Conservation (phyloP, 2,888 invertebrate genomes). For the Ichneumon xanthorius region DNA sequence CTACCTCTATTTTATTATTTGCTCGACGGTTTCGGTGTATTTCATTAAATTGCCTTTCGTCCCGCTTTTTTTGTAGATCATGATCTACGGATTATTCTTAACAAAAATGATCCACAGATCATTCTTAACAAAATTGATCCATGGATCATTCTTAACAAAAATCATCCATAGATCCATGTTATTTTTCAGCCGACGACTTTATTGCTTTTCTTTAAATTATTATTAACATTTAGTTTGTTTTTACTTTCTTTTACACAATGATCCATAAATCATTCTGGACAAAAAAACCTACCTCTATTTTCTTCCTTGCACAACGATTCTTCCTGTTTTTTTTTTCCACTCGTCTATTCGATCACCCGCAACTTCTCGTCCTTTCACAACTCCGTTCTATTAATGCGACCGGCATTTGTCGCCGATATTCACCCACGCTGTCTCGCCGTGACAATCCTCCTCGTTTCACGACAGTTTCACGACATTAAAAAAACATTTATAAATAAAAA, state of each 20-base stretch:
- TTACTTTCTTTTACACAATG: not conserved
- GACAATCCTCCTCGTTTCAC: not conserved
- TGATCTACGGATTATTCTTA: constrained; percentile 19
- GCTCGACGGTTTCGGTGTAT: not conserved
- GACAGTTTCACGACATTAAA: not conserved
- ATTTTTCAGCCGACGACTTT: not conserved
- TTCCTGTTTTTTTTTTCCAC: constrained; percentile 2
- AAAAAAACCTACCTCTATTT: constrained; percentile 36
- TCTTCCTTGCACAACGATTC: not conserved
- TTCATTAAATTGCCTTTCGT: not conserved
- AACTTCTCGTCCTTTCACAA: constrained; percentile 24
- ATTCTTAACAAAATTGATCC: not conserved
- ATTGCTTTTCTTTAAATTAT: not conserved
- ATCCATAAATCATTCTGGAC: not conserved
- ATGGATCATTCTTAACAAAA: constrained; percentile 1
- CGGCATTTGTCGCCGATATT: constrained; percentile 44
- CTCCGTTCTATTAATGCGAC: constrained; percentile 21
- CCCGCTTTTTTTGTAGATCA: not conserved
- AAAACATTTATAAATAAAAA: not conserved
- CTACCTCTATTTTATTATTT: not conserved
- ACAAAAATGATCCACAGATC: too few relatives aligned
- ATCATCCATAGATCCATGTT: too few relatives aligned
- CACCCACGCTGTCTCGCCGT: constrained; percentile 21
- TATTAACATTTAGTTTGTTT: too few relatives aligned
- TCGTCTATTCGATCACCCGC: constrained; percentile 23